Conservation (phyloP, 2,113 vertebrate genomes). For the Herpetotheres cachinnans region DNA sequence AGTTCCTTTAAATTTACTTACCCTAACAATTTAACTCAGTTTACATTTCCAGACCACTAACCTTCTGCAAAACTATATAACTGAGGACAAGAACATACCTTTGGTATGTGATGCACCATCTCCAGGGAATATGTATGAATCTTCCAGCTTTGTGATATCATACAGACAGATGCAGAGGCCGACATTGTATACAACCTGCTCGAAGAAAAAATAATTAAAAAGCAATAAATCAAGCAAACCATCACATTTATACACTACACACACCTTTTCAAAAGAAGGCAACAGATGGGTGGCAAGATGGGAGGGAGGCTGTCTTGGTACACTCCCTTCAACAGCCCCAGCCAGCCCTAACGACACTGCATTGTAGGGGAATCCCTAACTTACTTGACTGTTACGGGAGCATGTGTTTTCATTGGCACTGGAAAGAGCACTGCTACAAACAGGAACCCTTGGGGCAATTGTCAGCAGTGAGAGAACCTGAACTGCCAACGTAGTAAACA, state of each 20-base stretch:
- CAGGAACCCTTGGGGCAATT: background rate
- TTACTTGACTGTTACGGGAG: background rate
- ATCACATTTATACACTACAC: background rate
- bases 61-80: background rate
- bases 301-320: background rate
- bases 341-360: background rate
- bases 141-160: constrained; percentile 93
- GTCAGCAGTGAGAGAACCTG: background rate
- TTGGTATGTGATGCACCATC: constrained; percentile 95
- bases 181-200: constrained; percentile 91
- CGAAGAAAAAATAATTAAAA: background rate
- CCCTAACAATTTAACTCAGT: background rate
- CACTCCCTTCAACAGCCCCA: background rate
- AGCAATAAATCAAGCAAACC: background rate
- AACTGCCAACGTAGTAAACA: background rate
- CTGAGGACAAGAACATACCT: constrained; percentile 71
- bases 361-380: background rate
- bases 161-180: constrained; percentile 94
- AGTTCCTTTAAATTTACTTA: background rate
- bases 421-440: background rate
- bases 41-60: background rate
- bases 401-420: background rate
- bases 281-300: background rate
- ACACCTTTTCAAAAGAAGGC: background rate
- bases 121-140: constrained; percentile 95